These are phyloP conservation scores for Drosophila insularis DNA, from an alignment of 1,140 invertebrate genomes.

Conservation along the genomic window DNA sequence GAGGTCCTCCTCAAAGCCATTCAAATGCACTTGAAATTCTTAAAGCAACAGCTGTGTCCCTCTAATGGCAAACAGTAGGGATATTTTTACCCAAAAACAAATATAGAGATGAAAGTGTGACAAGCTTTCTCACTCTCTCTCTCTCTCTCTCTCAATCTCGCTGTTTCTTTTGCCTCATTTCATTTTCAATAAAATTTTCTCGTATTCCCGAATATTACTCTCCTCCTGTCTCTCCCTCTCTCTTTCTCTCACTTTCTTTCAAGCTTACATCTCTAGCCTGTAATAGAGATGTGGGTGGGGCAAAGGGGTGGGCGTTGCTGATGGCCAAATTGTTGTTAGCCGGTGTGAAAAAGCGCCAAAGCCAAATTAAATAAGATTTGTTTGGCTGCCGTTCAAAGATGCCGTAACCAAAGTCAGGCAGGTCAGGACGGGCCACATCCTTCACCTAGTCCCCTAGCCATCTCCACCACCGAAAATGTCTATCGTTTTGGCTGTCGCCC, in stretches of 20 bases:
- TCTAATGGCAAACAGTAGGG: constrained; percentile 22
- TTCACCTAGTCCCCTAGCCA: constrained; percentile 12
- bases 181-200: constrained; percentile 8
- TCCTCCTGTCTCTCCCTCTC: too few relatives aligned
- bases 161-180: not conserved
- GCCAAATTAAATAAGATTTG: constrained; percentile 81
- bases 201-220: not conserved
- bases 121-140: constrained; percentile 12
- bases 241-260: not conserved
- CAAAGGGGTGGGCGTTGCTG: not conserved
- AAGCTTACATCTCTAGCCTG: constrained; percentile 18
- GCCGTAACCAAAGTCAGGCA: constrained; percentile 43
- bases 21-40: constrained; percentile 78
- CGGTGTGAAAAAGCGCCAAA: constrained; percentile 58
- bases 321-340: constrained; percentile 16
- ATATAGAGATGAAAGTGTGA: constrained; percentile 34
- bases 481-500: constrained; percentile 3
- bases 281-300: not conserved
- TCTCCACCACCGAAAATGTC: constrained; percentile 26
- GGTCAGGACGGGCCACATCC: constrained; percentile 39
- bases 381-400: constrained; percentile 74
- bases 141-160: too few relatives aligned
- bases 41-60: constrained; percentile 74
- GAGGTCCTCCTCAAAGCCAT: constrained; percentile 47
- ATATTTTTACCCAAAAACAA: not conserved